phyloP scores from a whole-genome alignment of 2,113 vertebrate genomes.

The Hippocampus barbouri region DNA sequence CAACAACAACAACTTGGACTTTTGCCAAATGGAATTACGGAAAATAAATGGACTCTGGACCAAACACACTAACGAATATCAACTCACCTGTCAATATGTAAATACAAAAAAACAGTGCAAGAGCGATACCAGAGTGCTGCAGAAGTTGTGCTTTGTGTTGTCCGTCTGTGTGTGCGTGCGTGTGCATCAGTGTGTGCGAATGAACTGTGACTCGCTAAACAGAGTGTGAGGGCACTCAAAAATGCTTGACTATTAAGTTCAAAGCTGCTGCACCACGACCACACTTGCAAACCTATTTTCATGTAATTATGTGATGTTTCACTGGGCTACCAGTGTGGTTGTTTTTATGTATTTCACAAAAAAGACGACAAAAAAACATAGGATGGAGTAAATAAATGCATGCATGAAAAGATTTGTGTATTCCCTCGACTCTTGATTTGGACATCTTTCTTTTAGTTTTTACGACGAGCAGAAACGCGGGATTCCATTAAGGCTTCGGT shows the following conservation, averaged over 20 bases:
- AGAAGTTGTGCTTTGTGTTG: constrained; percentile 15
- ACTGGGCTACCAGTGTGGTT: constrained; percentile 23
- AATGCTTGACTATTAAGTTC: constrained; percentile 10
- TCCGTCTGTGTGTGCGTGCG: constrained; percentile 14
- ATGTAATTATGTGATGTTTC: constrained; percentile 35
- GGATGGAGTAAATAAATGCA: constrained; percentile 53
- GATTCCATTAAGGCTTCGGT: neutral
- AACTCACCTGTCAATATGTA: constrained; percentile 25
- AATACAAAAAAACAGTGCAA: constrained; percentile 16
- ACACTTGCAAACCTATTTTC: constrained; percentile 13
- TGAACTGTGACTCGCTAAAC: constrained; percentile 11
- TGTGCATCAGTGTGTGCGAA: constrained; percentile 7
- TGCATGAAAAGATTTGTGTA: constrained; percentile 46
- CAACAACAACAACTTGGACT: constrained; percentile 3
- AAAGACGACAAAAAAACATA: constrained; percentile 30
- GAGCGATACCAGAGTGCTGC: constrained; percentile 1
- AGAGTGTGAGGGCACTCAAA: constrained; percentile 12
- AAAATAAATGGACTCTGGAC: constrained; percentile 25
- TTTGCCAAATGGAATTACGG: constrained; percentile 36
- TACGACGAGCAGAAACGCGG: neutral
- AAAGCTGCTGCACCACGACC: constrained; percentile 17
- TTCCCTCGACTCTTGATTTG: constrained; percentile 6
- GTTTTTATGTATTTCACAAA: constrained; percentile 53
- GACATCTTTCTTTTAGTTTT: neutral
- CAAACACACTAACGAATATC: constrained; percentile 19